Evolutionary conservation across 2,797 vertebrate species (phyloP).

Genomic region (Allenopithecus nigroviridis): DNA sequence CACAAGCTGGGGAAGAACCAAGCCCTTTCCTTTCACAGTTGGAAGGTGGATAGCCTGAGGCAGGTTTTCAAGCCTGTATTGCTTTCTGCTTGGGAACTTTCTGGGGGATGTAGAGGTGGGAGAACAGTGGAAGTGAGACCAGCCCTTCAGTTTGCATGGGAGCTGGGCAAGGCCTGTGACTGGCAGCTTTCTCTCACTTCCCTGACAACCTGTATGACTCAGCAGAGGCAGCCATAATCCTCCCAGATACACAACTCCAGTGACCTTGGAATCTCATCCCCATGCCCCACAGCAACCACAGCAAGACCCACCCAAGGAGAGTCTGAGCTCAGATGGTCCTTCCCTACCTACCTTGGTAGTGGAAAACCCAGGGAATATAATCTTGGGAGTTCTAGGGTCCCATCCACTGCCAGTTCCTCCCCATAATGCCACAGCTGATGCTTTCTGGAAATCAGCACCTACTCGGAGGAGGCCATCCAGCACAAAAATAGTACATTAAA

Average conservation of each 20-base stretch:
- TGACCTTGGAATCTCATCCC: neutral
- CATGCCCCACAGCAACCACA: neutral
- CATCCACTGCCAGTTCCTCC: neutral
- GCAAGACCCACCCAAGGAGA: neutral
- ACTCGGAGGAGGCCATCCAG: neutral
- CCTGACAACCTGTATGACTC: neutral
- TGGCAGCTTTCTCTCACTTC: neutral
- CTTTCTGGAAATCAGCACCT: neutral
- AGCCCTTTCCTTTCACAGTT: neutral
- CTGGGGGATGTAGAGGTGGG: neutral
- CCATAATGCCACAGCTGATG: neutral
- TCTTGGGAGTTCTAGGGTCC: neutral
- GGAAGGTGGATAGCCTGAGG: neutral
- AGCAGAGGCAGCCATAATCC: neutral
- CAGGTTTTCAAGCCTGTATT: too few species aligned
- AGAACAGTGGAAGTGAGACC: neutral
- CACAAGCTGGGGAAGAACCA: neutral
- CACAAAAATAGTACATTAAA: neutral
- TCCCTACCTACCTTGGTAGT: neutral
- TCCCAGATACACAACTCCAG: neutral
- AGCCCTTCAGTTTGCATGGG: neutral
- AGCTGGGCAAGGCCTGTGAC: neutral
- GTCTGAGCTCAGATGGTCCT: neutral
- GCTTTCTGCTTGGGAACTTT: neutral
- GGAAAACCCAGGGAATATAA: neutral